phyloP scores from a whole-genome alignment of 2,797 vertebrate genomes.

The Schizopygopsis malacanthus region DNA sequence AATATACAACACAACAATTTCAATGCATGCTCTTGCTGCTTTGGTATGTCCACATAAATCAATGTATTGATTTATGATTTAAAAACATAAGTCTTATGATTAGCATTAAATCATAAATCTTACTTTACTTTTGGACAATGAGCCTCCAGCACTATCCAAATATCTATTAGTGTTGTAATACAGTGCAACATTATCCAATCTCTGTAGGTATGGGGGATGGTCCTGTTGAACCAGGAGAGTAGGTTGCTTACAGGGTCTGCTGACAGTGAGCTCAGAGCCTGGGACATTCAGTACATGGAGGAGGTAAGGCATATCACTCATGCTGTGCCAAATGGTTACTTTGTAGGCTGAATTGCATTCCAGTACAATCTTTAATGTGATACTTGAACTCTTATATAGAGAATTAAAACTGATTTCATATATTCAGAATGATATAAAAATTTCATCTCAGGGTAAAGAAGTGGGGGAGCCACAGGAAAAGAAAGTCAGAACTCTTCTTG shows the following conservation, averaged over 20 bases:
- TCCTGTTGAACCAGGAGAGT: constrained; percentile 84
- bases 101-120: too few relatives aligned
- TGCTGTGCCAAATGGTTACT: background rate
- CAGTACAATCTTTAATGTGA: background rate
- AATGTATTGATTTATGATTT: background rate
- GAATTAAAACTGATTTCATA: background rate
- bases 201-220: constrained; percentile 91
- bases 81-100: background rate
- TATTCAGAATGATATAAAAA: background rate
- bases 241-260: constrained; percentile 90
- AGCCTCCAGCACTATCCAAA: background rate
- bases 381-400: background rate
- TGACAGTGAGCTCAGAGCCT: constrained; percentile 94
- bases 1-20: background rate
- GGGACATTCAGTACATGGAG: constrained; percentile 86
- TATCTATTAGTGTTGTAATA: background rate
- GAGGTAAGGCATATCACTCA: constrained; percentile 77
- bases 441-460: constrained; percentile 77
- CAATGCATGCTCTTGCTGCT: background rate
- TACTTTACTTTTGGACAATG: background rate
- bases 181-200: background rate
- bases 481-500: constrained; percentile 80
- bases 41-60: background rate
- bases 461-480: constrained; percentile 85
- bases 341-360: background rate